These are phyloP conservation scores for Andrena dorsata DNA, from an alignment of 2,888 invertebrate species.

Conservation along the genomic window DNA sequence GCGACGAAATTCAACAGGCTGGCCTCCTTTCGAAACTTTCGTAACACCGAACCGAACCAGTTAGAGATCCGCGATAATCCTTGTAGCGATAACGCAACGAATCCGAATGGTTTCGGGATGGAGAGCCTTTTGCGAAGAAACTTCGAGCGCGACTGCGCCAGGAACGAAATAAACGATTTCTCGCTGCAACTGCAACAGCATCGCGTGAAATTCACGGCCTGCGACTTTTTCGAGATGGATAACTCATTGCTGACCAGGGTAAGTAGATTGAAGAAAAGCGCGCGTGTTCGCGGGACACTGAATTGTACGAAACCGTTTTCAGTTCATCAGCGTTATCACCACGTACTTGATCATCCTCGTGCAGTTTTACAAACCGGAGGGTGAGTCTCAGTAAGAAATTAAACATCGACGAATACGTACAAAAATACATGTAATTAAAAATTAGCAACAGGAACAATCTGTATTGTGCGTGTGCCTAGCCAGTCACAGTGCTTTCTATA, in stretches of 20 bases:
- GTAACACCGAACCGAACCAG: background rate
- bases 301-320: conserved; percentile 47
- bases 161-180: conserved; percentile 77
- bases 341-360: conserved; percentile 79
- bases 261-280: conserved; percentile 45
- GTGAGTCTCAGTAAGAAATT: background rate
- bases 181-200: conserved; percentile 74
- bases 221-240: conserved; percentile 76
- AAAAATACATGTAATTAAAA: background rate
- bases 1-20: conserved; percentile 25
- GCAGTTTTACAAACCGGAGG: conserved; percentile 76
- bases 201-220: conserved; percentile 74
- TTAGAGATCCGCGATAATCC: conserved; percentile 15
- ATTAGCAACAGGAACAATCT: background rate
- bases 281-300: too few relatives aligned
- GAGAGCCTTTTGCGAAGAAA: conserved; percentile 55
- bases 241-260: conserved; percentile 76
- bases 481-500: conserved; percentile 32
- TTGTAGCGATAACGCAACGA: conserved; percentile 6
- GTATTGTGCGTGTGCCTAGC: background rate
- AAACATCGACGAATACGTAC: background rate
- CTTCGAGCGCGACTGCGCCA: conserved; percentile 62
- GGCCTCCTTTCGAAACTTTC: background rate
- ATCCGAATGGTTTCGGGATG: conserved; percentile 47
- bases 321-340: conserved; percentile 79